Conservation (phyloP, 2,113 vertebrate genomes). For the Salminus brasiliensis region DNA sequence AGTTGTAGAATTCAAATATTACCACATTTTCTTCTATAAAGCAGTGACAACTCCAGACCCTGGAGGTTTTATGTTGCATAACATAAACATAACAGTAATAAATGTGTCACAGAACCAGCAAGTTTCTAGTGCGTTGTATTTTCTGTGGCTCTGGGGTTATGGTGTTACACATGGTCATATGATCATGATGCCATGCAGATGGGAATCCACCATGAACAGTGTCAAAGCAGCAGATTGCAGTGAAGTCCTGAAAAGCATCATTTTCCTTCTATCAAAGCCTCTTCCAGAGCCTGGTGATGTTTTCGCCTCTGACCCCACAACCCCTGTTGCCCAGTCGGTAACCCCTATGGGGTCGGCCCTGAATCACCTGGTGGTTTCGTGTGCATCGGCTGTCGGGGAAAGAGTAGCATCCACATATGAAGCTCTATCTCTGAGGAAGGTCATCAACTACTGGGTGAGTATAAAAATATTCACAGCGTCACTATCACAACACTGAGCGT, state of each 20-base stretch:
- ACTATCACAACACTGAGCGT: too few relatives aligned
- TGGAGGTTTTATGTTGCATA: too few relatives aligned
- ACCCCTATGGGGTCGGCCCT: conserved; percentile 80
- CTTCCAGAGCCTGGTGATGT: conserved; percentile 61
- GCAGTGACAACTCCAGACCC: too few relatives aligned
- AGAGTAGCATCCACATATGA: conserved; percentile 94
- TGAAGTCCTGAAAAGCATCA: background rate
- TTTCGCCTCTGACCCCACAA: conserved; percentile 37
- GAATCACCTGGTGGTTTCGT: conserved; percentile 92
- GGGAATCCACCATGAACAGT: background rate
- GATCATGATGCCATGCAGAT: too few relatives aligned
- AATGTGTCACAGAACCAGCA: too few relatives aligned
- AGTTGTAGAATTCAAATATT: too few relatives aligned
- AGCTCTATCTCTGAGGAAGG: conserved; percentile 91
- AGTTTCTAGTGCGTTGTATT: too few relatives aligned
- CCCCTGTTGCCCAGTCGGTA: conserved; percentile 68
- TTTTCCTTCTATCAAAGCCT: conserved; percentile 64
- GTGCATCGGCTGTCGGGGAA: conserved; percentile 91
- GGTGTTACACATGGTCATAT: too few relatives aligned
- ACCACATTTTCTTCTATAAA: too few relatives aligned
- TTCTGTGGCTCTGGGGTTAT: too few relatives aligned
- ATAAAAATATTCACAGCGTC: too few relatives aligned
- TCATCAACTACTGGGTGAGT: conserved; percentile 87
- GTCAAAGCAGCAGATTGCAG: background rate
- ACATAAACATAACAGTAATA: too few relatives aligned